Evolutionary conservation across 2,797 vertebrate species (phyloP), one percentile per base, ranked within the genome.

Genomic region (Pseudochromis fuscus): DNA sequence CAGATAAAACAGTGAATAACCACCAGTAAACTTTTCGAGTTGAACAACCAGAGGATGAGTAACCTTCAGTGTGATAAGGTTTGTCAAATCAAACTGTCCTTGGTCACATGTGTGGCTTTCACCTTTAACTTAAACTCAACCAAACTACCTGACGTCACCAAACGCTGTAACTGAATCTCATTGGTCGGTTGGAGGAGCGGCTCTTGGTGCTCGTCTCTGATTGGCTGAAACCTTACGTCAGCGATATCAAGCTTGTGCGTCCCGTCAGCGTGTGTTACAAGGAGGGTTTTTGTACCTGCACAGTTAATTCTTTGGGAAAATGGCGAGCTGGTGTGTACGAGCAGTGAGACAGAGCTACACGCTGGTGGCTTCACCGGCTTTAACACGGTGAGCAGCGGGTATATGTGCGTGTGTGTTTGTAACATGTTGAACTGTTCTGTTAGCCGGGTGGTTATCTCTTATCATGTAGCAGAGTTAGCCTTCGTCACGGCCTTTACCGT

Each of bases 241-340:
- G 33, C 0, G 8, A 19, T 13, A 38, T 4, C 55, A 31, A 0
- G 0, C 1, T 72, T n/a, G 59, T 38, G 1, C 5, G 57, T 37
- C 38, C 61, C 28, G 7, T 83, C 67, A 78, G 88, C 91, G 89
- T 91, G 90, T 60, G 59, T 64, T 21, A 31, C 53, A 50, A 63
- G 69, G 67, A 78, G 64, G n/a, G n/a, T 51, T 27, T 45, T 45
- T 19, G 6, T 63, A 52, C 4, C 37, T 49, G 42, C 4, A 11
- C 25, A 16, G 24, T 70, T 25, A 6, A n/a, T 2, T 6, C 6
- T 10, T 16, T 5, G 13, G n/a, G 18, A 91, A 87, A 72, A 95
- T 95, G 94, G 93, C 93, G 82, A 90, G 84, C 44, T 91, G 90
- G 91, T 93, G 93, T 79, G 82, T 91, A 0, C 89, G 92, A 37